phyloP scores from a whole-genome alignment of 2,888 invertebrate species.

The Chrysolina americana region DNA sequence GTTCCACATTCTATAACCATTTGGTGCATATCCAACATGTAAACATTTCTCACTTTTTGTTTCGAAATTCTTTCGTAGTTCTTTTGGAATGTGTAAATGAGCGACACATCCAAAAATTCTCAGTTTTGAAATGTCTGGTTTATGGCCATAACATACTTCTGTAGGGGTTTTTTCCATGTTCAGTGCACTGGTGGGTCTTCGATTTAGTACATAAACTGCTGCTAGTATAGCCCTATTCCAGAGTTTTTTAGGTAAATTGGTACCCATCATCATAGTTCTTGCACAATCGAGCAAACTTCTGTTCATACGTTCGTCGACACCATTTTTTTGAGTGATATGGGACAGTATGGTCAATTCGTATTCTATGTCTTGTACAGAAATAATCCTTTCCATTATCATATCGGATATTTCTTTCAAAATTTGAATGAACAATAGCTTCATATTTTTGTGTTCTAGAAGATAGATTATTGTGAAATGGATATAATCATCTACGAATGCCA shows the following conservation, averaged over 20 bases:
- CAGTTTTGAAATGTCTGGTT: slow-evolving; percentile 19
- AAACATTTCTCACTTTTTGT: slow-evolving; percentile 5
- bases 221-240: slow-evolving; percentile 19
- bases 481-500: slow-evolving; percentile 55
- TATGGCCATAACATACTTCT: slow-evolving; percentile 16
- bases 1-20: background rate
- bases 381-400: slow-evolving; percentile 50
- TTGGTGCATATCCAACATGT: slow-evolving; percentile 19
- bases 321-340: slow-evolving; percentile 52
- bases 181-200: background rate
- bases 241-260: background rate
- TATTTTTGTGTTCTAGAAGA: slow-evolving; percentile 52
- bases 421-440: slow-evolving; percentile 50
- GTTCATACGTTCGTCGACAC: slow-evolving; percentile 32
- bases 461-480: slow-evolving; percentile 50
- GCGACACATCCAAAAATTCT: slow-evolving; percentile 22
- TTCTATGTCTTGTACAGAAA: slow-evolving; percentile 44
- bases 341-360: slow-evolving; percentile 44
- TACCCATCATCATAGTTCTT: slow-evolving; percentile 5
- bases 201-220: slow-evolving; percentile 23
- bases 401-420: slow-evolving; percentile 41
- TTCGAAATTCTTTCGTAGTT: slow-evolving; percentile 18
- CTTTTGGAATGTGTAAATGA: slow-evolving; percentile 6
- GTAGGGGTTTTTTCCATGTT: slow-evolving; percentile 14
- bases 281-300: background rate